Percentiles rank a stretch among this genome's conserved stretches.
phyloP scores from a whole-genome alignment of 1,140 invertebrate genomes.

The Rhizoglyphus robini region DNA sequence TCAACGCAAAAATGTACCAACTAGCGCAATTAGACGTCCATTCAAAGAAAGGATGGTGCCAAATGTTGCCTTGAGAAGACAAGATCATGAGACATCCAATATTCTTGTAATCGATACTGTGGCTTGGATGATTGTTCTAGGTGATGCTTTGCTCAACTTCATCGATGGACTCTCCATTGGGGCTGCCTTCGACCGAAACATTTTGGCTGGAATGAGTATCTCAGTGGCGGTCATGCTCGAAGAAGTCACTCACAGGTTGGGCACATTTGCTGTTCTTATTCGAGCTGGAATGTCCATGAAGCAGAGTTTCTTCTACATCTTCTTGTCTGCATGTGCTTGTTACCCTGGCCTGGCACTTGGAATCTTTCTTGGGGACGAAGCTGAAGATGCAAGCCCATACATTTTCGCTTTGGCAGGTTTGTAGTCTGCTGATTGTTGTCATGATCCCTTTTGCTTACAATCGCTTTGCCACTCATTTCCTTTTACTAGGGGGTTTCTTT shows the following conservation, averaged over 20 bases:
- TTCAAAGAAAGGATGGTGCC: slow-evolving; percentile 16
- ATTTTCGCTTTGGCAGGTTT: slow-evolving; percentile 44
- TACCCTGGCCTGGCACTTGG: slow-evolving; percentile 49
- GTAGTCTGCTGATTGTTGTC: not conserved
- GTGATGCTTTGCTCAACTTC: slow-evolving; percentile 23
- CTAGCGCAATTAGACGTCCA: not conserved
- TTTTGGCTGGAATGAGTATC: slow-evolving; percentile 49
- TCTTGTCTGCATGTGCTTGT: slow-evolving; percentile 49
- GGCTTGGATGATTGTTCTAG: slow-evolving; percentile 25
- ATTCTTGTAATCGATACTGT: slow-evolving; percentile 21
- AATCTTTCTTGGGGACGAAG: slow-evolving; percentile 40
- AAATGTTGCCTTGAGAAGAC: slow-evolving; percentile 17
- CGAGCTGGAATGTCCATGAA: slow-evolving; percentile 50
- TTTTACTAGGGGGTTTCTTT: slow-evolving; percentile 41
- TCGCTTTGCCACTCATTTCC: not conserved
- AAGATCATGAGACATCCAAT: slow-evolving; percentile 20
- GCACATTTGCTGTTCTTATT: slow-evolving; percentile 57
- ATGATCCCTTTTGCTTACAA: not conserved
- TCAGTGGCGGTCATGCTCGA: slow-evolving; percentile 51
- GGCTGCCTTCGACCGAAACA: slow-evolving; percentile 46
- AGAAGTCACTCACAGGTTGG: slow-evolving; percentile 53
- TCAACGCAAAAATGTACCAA: not conserved
- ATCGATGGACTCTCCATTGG: slow-evolving; percentile 29
- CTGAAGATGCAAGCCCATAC: slow-evolving; percentile 32
- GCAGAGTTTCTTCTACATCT: slow-evolving; percentile 50